Conservation (phyloP, 1,140 invertebrate genomes). For the Campoletis sonorensis region DNA sequence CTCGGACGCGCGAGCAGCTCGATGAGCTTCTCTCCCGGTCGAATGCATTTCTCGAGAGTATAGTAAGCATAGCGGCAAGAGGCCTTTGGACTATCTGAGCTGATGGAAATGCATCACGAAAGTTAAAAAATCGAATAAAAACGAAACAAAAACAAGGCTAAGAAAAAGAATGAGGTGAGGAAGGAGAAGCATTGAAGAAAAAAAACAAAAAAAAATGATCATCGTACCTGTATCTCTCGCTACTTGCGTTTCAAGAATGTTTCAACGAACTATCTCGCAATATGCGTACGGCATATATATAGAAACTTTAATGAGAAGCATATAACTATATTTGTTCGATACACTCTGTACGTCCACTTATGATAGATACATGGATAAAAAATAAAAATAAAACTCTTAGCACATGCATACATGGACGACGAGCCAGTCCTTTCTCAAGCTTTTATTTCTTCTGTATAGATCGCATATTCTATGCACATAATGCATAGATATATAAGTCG, state of each 20-base stretch:
- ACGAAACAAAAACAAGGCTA: slow-evolving; percentile 31
- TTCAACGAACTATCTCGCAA: background rate
- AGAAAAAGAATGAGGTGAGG: slow-evolving; percentile 39
- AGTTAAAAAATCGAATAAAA: slow-evolving; percentile 21
- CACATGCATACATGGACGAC: background rate
- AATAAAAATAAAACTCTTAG: background rate
- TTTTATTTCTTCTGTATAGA: background rate
- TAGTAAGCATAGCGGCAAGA: background rate
- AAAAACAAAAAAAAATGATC: no score
- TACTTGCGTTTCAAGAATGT: slow-evolving; percentile 28
- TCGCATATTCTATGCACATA: background rate
- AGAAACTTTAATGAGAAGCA: no score
- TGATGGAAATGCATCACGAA: slow-evolving; percentile 37
- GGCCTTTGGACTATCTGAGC: slow-evolving; percentile 43
- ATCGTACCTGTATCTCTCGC: slow-evolving; percentile 34
- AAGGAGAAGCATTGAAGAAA: slow-evolving; percentile 37
- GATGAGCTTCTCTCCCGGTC: slow-evolving; percentile 31
- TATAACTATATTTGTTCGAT: no score
- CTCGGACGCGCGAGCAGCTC: slow-evolving; percentile 21
- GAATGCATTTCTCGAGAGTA: slow-evolving; percentile 19
- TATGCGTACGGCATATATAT: background rate
- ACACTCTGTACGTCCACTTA: no score
- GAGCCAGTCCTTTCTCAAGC: background rate
- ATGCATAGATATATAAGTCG: background rate
- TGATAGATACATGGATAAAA: background rate